Evolutionary conservation across 2,113 vertebrate genomes (phyloP).

Genomic region (Lota lota): DNA sequence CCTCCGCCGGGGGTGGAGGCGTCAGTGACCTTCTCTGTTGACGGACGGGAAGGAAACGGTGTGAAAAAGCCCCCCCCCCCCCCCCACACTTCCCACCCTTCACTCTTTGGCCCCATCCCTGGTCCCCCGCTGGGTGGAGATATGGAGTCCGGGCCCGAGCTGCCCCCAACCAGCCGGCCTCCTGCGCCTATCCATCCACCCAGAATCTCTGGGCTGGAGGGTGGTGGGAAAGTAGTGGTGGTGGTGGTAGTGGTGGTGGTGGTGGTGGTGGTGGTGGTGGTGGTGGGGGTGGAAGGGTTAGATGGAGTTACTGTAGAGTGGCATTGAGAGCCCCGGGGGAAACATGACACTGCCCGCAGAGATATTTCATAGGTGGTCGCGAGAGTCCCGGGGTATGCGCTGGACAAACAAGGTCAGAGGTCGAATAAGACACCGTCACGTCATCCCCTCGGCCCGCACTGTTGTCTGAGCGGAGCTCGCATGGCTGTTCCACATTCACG

Average conservation of each 20-base stretch:
- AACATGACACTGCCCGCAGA: conserved; percentile 12
- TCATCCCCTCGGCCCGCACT: conserved; percentile 1
- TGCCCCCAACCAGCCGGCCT: background rate
- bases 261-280: background rate
- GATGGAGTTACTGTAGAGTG: too few relatives aligned
- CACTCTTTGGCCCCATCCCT: conserved; percentile 38
- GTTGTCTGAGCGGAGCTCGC: background rate
- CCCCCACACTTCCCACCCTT: conserved; percentile 14
- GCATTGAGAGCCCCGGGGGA: background rate
- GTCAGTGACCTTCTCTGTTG: conserved; percentile 47
- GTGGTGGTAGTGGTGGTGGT: background rate
- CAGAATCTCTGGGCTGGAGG: background rate
- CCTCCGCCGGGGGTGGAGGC: conserved; percentile 40
- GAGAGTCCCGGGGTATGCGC: conserved; percentile 14
- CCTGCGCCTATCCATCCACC: background rate
- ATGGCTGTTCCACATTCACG: background rate
- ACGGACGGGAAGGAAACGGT: conserved; percentile 46
- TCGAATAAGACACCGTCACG: conserved; percentile 10
- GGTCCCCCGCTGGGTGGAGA: conserved; percentile 11
- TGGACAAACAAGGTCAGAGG: conserved; percentile 28
- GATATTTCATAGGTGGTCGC: conserved; percentile 43
- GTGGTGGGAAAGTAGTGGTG: background rate
- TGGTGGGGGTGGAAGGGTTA: background rate
- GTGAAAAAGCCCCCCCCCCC: conserved; percentile 15
- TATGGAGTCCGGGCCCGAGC: background rate